Percentiles rank a stretch among this genome's conserved stretches.
Conservation (phyloP, 2,888 invertebrate species). For the Caenorhabditis auriculariae region DNA sequence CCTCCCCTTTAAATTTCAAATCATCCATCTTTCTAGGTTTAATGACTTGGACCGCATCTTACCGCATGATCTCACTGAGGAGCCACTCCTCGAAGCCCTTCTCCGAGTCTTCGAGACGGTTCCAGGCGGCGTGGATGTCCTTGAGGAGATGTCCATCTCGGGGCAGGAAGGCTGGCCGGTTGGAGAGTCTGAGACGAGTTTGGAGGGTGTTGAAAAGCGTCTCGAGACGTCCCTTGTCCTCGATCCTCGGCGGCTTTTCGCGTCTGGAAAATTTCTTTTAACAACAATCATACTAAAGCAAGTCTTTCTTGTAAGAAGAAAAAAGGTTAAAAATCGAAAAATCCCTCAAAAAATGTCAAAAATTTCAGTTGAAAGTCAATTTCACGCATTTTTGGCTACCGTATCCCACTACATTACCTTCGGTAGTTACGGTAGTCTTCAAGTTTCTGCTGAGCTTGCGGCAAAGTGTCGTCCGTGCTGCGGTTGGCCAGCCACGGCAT, state of each 20-base stretch:
- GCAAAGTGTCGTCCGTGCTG: slow-evolving; percentile 76
- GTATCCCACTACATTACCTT: slow-evolving; percentile 13
- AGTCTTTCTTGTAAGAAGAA: too few relatives aligned
- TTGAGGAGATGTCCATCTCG: slow-evolving; percentile 97
- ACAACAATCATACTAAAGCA: too few relatives aligned
- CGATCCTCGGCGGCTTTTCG: slow-evolving; percentile 97
- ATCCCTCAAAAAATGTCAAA: too few relatives aligned
- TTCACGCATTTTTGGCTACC: neutral
- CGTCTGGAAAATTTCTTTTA: too few relatives aligned
- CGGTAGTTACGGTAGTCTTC: slow-evolving; percentile 94
- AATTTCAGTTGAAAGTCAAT: neutral
- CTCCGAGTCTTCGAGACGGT: slow-evolving; percentile 93
- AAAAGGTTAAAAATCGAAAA: too few relatives aligned
- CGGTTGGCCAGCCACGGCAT: slow-evolving; percentile 96
- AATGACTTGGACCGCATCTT: too few relatives aligned
- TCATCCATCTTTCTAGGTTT: too few relatives aligned
- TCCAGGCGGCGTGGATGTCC: slow-evolving; percentile 98
- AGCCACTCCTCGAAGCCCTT: slow-evolving; percentile 99
- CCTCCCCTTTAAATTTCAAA: too few relatives aligned
- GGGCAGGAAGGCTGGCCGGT: slow-evolving; percentile 98
- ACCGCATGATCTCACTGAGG: slow-evolving; percentile 95
- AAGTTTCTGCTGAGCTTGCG: slow-evolving; percentile 43
- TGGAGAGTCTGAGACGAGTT: slow-evolving; percentile 93
- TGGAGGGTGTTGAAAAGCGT: slow-evolving; percentile 99
- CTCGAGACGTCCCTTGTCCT: slow-evolving; percentile 73